These are phyloP conservation scores for Zenarchopterus dispar DNA, from an alignment of 2,797 vertebrate species.

Conservation along the genomic window DNA sequence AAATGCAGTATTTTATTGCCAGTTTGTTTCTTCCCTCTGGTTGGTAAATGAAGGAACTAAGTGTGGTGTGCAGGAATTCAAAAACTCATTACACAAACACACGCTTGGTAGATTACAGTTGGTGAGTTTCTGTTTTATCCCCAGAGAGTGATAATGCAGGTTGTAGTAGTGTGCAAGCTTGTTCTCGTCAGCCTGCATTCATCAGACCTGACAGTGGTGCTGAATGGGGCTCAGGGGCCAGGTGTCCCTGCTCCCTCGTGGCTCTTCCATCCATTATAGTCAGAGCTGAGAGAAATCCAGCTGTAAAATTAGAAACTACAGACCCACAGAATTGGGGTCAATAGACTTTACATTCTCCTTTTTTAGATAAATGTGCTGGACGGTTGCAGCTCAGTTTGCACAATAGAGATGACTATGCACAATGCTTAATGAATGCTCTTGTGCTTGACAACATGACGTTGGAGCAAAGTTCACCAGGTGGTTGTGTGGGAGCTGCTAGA, in stretches of 20 bases:
- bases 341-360: slow-evolving; percentile 40
- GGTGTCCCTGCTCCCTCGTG: slow-evolving; percentile 59
- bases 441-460: too few species aligned
- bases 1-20: slow-evolving; percentile 14
- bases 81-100: slow-evolving; percentile 4
- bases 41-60: slow-evolving; percentile 24
- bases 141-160: slow-evolving; percentile 15
- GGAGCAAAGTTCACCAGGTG: too few species aligned
- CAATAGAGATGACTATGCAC: not conserved
- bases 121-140: slow-evolving; percentile 3
- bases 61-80: slow-evolving; percentile 14
- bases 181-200: slow-evolving; percentile 55
- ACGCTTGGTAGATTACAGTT: not conserved
- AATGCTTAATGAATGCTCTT: not conserved
- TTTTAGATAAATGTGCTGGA: slow-evolving; percentile 27
- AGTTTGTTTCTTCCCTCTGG: slow-evolving; percentile 2
- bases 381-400: not conserved
- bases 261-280: slow-evolving; percentile 55
- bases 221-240: slow-evolving; percentile 56
- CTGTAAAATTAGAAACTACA: slow-evolving; percentile 60
- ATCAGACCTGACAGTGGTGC: slow-evolving; percentile 64
- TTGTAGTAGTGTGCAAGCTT: slow-evolving; percentile 24
- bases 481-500: too few species aligned
- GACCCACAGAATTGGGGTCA: slow-evolving; percentile 63
- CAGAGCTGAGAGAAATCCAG: slow-evolving; percentile 48